Conservation (phyloP, 2,113 vertebrate species). For the Vidua chalybeata region DNA sequence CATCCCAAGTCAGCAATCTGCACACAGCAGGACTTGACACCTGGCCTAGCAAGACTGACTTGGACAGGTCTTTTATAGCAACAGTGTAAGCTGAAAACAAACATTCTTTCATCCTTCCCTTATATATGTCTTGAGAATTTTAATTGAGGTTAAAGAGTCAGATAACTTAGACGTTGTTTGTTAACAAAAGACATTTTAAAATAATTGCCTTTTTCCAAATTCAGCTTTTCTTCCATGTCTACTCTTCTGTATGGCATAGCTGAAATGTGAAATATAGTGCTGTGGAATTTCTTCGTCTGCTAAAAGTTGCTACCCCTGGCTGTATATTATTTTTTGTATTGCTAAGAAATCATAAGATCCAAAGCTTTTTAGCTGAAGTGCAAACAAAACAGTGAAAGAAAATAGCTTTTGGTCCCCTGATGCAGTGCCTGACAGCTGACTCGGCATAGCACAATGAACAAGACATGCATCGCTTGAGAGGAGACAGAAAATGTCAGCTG, state of each 20-base stretch:
- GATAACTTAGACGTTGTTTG: not conserved
- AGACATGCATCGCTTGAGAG: slow-evolving; percentile 63
- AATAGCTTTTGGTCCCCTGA: slow-evolving; percentile 49
- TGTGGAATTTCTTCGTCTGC: not conserved
- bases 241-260: not conserved
- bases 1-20: not conserved
- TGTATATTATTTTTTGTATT: slow-evolving; percentile 29
- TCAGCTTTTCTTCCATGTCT: not conserved
- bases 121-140: not conserved
- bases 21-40: not conserved
- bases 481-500: slow-evolving; percentile 61
- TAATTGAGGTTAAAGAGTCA: slow-evolving; percentile 18
- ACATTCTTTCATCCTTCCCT: not conserved
- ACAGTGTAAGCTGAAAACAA: not conserved
- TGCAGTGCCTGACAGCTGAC: slow-evolving; percentile 61
- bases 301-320: slow-evolving; percentile 13
- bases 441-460: slow-evolving; percentile 62
- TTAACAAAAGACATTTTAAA: not conserved
- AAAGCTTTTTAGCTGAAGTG: slow-evolving; percentile 61
- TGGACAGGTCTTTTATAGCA: not conserved
- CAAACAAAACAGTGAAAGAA: slow-evolving; percentile 63
- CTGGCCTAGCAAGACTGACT: not conserved
- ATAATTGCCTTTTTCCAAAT: not conserved
- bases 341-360: slow-evolving; percentile 56
- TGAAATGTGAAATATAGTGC: slow-evolving; percentile 2